Conservation (phyloP, 2,113 vertebrate species). For the Xiphophorus couchianus region DNA sequence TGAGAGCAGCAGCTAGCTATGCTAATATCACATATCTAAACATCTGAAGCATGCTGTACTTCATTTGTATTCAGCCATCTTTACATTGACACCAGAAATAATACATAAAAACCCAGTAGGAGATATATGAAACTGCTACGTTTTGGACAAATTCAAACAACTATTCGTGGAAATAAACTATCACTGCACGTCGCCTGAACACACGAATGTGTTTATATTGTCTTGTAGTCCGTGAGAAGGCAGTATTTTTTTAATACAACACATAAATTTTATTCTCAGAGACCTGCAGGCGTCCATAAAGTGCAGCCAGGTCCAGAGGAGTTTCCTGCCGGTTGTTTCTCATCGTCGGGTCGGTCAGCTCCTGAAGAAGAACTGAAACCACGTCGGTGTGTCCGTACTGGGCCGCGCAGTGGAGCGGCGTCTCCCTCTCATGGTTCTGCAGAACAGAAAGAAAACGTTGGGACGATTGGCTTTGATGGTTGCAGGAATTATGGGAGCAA, state of each 20-base stretch:
- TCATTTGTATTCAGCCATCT: too few species aligned
- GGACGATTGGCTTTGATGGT: not conserved
- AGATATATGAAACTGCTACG: too few species aligned
- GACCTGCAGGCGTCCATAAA: constrained; percentile 90
- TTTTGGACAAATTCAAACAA: too few species aligned
- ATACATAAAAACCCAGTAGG: too few species aligned
- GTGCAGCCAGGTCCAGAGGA: constrained; percentile 91
- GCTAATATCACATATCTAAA: too few species aligned
- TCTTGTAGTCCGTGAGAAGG: not conserved
- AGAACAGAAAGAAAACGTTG: constrained; percentile 18
- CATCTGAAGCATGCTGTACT: too few species aligned
- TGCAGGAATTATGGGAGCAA: constrained; percentile 17
- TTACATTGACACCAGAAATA: too few species aligned
- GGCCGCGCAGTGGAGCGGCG: constrained; percentile 93
- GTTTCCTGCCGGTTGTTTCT: constrained; percentile 93
- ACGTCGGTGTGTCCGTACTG: constrained; percentile 97
- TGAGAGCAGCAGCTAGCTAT: too few species aligned
- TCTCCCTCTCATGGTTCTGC: constrained; percentile 96
- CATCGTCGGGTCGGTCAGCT: constrained; percentile 93
- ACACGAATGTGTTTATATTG: not conserved
- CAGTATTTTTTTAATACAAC: not conserved
- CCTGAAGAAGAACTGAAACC: constrained; percentile 90
- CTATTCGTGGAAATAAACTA: too few species aligned
- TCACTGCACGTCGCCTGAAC: too few species aligned
- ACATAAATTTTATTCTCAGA: not conserved